Conservation (phyloP, 2,888 invertebrate species). For the Dasysyrphus tricinctus region DNA sequence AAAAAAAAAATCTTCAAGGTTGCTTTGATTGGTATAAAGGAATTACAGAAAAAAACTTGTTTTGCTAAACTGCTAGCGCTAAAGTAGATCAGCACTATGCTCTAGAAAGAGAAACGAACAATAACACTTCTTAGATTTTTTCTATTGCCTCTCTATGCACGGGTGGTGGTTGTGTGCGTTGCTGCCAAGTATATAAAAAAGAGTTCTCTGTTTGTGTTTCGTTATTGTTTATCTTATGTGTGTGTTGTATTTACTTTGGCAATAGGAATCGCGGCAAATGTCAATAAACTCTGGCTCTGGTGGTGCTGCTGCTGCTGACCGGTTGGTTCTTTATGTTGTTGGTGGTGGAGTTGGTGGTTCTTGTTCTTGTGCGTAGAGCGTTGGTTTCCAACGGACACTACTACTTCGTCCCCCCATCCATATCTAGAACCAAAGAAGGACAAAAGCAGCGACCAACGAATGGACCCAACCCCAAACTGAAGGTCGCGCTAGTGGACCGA, state of each 20-base stretch:
- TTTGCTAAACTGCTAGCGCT: constrained; percentile 44
- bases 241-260: constrained; percentile 69
- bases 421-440: constrained; percentile 36
- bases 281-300: constrained; percentile 69
- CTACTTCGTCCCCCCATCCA: background rate
- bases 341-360: constrained; percentile 53
- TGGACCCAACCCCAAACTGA: constrained; percentile 42
- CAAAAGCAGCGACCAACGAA: constrained; percentile 22
- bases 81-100: constrained; percentile 44
- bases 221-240: constrained; percentile 35
- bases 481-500: constrained; percentile 52
- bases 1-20: constrained; percentile 44
- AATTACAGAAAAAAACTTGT: constrained; percentile 54
- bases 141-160: constrained; percentile 32
- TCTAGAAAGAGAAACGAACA: constrained; percentile 65
- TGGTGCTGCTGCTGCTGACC: constrained; percentile 39
- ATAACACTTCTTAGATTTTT: constrained; percentile 70
- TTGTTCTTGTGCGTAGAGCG: constrained; percentile 68
- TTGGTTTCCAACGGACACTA: constrained; percentile 52
- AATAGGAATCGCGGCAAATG: constrained; percentile 75
- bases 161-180: constrained; percentile 37
- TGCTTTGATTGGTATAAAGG: constrained; percentile 41
- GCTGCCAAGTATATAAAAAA: constrained; percentile 17
- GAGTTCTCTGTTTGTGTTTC: constrained; percentile 37
- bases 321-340: constrained; percentile 50